Conservation (phyloP, 2,113 vertebrate species). For the Cyprinodon tularosa region DNA sequence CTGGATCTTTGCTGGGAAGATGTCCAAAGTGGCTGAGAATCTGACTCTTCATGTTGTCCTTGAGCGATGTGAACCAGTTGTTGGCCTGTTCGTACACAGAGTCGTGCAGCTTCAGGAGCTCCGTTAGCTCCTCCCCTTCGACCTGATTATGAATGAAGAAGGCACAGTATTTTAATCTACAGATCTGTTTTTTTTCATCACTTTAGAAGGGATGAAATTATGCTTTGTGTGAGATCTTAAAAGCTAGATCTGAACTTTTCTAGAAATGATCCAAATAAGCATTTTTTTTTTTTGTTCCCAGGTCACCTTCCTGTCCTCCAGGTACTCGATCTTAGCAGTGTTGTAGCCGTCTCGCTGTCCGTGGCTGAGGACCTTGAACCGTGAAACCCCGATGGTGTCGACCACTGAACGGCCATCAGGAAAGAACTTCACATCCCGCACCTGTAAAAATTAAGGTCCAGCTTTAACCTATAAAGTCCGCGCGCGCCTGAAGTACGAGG, state of each 20-base stretch:
- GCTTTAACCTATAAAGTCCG: neutral
- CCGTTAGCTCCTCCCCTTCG: conserved; percentile 85
- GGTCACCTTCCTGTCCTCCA: conserved; percentile 89
- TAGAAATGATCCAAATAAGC: neutral
- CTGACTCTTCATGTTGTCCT: conserved; percentile 91
- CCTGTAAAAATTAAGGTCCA: conserved; percentile 35
- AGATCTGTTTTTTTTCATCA: neutral
- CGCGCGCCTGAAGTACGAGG: too few relatives aligned
- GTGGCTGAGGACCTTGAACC: conserved; percentile 90
- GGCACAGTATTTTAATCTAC: neutral
- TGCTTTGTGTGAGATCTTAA: neutral
- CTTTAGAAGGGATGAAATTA: neutral
- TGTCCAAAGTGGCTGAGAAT: conserved; percentile 92
- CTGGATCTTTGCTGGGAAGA: conserved; percentile 87
- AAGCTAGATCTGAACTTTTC: neutral
- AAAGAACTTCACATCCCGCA: conserved; percentile 91
- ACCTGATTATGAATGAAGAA: conserved; percentile 69
- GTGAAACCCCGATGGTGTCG: conserved; percentile 87
- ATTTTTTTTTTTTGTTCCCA: neutral
- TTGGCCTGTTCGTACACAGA: conserved; percentile 90
- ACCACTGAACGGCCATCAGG: conserved; percentile 91
- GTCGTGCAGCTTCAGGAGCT: conserved; percentile 87
- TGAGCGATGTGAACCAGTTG: conserved; percentile 91
- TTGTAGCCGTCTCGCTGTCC: conserved; percentile 92
- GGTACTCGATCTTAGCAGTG: conserved; percentile 92